Evolutionary conservation across 2,113 vertebrate genomes (phyloP).

Genomic region (Amia ocellicauda): DNA sequence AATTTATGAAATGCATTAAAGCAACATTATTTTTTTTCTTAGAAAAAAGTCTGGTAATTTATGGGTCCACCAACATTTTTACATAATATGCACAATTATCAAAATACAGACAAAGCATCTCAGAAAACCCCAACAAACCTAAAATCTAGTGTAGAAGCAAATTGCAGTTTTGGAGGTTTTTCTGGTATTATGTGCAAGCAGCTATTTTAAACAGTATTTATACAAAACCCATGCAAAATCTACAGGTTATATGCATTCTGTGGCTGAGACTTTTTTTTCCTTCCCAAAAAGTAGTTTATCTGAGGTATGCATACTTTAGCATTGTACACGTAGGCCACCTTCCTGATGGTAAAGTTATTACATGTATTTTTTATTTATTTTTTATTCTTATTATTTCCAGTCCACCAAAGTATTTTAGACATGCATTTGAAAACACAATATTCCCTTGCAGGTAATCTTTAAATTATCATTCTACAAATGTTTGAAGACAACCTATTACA

Average conservation of each 20-base stretch:
- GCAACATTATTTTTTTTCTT: conserved; percentile 88
- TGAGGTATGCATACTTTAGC: conserved; percentile 98
- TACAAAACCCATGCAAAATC: conserved; percentile 99
- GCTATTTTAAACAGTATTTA: conserved; percentile 99
- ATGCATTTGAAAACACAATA: conserved; percentile 89
- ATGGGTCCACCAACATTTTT: conserved; percentile 99
- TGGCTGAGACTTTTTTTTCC: conserved; percentile 88
- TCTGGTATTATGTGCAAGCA: conserved; percentile 99
- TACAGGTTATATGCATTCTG: conserved; percentile 99
- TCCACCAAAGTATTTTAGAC: conserved; percentile 90
- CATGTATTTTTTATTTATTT: conserved; percentile 66
- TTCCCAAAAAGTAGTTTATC: conserved; percentile 91
- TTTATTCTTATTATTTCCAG: conserved; percentile 78
- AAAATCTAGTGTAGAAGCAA: conserved; percentile 99
- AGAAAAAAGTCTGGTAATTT: conserved; percentile 99
- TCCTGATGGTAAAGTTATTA: conserved; percentile 77
- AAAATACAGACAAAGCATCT: conserved; percentile 99
- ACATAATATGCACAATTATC: conserved; percentile 99
- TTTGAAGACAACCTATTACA: conserved; percentile 81
- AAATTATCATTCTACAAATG: conserved; percentile 82
- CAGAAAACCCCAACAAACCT: conserved; percentile 99
- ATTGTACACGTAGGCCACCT: conserved; percentile 91
- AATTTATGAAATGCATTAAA: conserved; percentile 98
- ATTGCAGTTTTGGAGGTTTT: conserved; percentile 99
- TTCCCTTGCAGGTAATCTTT: conserved; percentile 82